Evolutionary conservation across 2,113 vertebrate species (phyloP), one percentile per base, ranked within the genome.

Genomic region (Toxotes chatareus): DNA sequence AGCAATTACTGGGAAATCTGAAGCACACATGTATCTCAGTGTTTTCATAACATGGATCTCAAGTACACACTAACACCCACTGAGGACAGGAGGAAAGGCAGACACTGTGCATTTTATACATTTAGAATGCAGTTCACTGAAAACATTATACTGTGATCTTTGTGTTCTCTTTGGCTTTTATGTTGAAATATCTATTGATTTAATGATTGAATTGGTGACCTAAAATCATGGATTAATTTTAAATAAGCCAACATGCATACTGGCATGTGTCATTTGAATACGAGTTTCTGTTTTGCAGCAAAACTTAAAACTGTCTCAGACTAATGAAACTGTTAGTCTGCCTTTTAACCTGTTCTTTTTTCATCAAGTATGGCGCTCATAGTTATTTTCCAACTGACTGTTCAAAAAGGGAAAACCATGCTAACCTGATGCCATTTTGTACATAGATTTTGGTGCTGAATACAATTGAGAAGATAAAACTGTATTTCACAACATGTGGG

Each of bases 391-490:
- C 17, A 36, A 16, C 11, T 36, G n/a, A 62, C 9, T 69, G 19
- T 75, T 63, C 13, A 53, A 61, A 27, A 69, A 59, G 23, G 46
- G 38, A 60, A 75, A 38, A 74, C 23, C 1, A 19, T 63, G 21
- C 14, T 21, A 72, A 57, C 36, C 9, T 31, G 27, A 65, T 49
- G 56, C 64, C 64, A 84, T 84, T 80, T 63, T 84, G 64, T 89
- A 79, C 4, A 75, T 60, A 86, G 55, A 64, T 68, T 44, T 62
- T 79, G 85, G 83, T 87, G 87, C 87, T 89, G 55, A 86, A 79
- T 12, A 51, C 42, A 59, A 55, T 55, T 23, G 2, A 49, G 3
- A 12, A 67, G 46, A 68, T 23, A 34, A 5, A 67, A 69, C 7
- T 46, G 38, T 23, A 67, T 70, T 80, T 68, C 12, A 59, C 13